Evolutionary conservation across 2,888 invertebrate species (phyloP), one percentile per base, ranked within the genome.

Genomic region (Drosophila falleni): DNA sequence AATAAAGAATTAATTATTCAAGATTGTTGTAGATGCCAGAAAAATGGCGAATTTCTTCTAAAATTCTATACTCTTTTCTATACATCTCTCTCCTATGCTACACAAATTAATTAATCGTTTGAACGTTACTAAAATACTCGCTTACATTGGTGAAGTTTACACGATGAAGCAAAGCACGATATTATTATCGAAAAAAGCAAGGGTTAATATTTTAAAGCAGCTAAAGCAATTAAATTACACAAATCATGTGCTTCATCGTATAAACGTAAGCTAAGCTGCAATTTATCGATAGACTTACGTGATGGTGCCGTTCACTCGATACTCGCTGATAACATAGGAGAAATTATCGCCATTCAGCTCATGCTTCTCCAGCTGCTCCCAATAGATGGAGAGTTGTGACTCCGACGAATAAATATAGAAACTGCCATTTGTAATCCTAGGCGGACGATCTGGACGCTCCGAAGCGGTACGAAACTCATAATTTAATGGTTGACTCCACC

Each of bases 331-430:
- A 75, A 93, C 93, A 89, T 97, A 97, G 2, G 93, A 93, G 87
- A 97, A 97, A 87, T 96, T 94, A 6, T 95, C 94, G 19, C 97
- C 97, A 88, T 97, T 97, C 82, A 95, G 94, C 79, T 95, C 94
- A 89, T 94, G 94, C 47, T 94, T 94, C 19, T 95, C 94, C 55
- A 97, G 94, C 74, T 95, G 94, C 89, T 96, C 95, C 97, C 97
- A 97, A 91, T 97, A 97, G 23, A 97, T 93, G 90, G 95, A 95
- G 44, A 97, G 93, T 59, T 95, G 94, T 73, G 95, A 93, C 68
- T 94, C 93, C 41, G 93, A 91, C 19, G 93, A 93, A 82, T 95
- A 94, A 74, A 95, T 94, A 90, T 96, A 95, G 90, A 97, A 97
- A 86, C 96, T 95, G 42, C 97, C 97, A 15, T 95, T 93, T 73